phyloP scores from a whole-genome alignment of 2,113 vertebrate genomes.

The Neofelis nebulosa region DNA sequence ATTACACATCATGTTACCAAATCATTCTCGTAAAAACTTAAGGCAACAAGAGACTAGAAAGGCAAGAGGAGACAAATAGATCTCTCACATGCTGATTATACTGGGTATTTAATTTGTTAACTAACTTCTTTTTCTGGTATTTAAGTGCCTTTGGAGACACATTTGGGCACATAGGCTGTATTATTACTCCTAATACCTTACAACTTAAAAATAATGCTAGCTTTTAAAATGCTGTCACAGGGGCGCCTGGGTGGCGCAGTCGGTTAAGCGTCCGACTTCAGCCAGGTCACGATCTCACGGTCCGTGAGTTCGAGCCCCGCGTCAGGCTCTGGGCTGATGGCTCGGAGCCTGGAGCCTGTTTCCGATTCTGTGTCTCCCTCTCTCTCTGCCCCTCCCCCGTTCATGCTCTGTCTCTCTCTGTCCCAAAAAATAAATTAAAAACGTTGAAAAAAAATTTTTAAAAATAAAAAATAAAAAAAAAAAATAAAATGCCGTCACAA shows the following conservation, averaged over 20 bases:
- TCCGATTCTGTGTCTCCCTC: too few species aligned
- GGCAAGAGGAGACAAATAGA: not conserved
- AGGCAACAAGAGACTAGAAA: not conserved
- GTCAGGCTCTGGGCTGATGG: too few species aligned
- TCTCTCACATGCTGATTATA: not conserved
- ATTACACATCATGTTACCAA: not conserved
- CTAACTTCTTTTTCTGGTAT: not conserved
- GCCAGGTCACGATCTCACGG: too few species aligned
- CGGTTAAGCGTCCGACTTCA: too few species aligned
- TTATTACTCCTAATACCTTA: not conserved
- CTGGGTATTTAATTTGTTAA: not conserved
- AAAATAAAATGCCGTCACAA: not conserved
- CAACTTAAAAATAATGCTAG: constrained; percentile 13
- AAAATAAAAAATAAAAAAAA: too few species aligned
- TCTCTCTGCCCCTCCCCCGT: too few species aligned
- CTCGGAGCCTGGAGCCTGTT: too few species aligned
- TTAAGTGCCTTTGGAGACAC: not conserved
- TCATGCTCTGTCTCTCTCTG: too few species aligned
- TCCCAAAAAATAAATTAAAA: too few species aligned
- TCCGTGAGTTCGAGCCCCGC: too few species aligned
- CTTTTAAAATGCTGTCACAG: not conserved
- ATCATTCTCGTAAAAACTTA: constrained; percentile 50
- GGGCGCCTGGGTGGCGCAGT: too few species aligned
- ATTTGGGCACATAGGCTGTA: not conserved
- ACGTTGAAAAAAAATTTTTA: too few species aligned